phyloP scores from a whole-genome alignment of 2,888 invertebrate genomes.

The Anthophora plumipes region DNA sequence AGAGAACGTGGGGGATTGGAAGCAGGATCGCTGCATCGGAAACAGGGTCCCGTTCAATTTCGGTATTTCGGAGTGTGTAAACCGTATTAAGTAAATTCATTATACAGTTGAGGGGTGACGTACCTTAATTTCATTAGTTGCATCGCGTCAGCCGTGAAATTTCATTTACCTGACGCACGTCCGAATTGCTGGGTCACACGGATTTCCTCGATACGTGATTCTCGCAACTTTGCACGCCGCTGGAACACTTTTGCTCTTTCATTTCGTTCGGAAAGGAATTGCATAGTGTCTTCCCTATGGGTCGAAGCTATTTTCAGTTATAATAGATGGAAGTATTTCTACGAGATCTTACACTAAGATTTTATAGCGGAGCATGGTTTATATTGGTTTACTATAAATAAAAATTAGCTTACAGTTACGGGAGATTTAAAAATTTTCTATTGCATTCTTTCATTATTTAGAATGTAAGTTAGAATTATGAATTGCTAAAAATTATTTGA shows the following conservation, averaged over 20 bases:
- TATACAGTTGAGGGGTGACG: constrained; percentile 47
- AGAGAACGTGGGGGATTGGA: constrained; percentile 3
- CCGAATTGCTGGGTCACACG: constrained; percentile 49
- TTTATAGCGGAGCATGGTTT: too few relatives aligned
- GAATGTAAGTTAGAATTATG: too few relatives aligned
- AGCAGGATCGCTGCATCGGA: constrained; percentile 4
- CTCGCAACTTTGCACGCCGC: constrained; percentile 7
- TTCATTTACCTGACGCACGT: constrained; percentile 47
- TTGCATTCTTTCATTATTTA: too few relatives aligned
- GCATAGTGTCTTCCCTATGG: neutral
- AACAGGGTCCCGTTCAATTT: constrained; percentile 44
- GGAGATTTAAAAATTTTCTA: too few relatives aligned
- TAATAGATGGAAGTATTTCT: too few relatives aligned
- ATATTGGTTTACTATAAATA: too few relatives aligned
- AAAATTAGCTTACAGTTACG: too few relatives aligned
- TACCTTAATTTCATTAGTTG: constrained; percentile 55
- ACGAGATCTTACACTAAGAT: too few relatives aligned
- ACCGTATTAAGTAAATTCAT: constrained; percentile 61
- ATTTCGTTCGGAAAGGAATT: neutral
- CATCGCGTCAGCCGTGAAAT: constrained; percentile 47
- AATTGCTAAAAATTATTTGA: too few relatives aligned
- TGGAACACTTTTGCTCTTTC: constrained; percentile 3
- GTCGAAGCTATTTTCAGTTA: neutral
- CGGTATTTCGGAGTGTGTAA: constrained; percentile 44
- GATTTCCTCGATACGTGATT: constrained; percentile 57